Evolutionary conservation across 2,113 vertebrate species (phyloP).

Genomic region (Lagopus leucura): DNA sequence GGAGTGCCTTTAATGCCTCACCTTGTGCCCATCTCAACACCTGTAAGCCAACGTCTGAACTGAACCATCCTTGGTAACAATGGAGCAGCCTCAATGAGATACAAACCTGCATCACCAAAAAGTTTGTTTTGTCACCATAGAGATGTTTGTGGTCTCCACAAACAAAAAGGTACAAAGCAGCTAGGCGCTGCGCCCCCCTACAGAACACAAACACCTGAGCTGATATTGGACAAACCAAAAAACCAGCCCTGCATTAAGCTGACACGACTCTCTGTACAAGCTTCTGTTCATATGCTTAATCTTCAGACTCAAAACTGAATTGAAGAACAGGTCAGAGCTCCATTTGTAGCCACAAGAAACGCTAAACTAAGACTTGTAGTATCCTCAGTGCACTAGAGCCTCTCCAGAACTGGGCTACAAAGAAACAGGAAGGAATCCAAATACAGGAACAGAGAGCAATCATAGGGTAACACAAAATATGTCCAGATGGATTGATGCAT

Average conservation of each 20-base stretch:
- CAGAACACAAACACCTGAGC: accelerated
- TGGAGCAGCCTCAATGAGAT: neutral
- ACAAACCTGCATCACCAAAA: accelerated
- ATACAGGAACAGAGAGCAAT: neutral
- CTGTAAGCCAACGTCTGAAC: neutral
- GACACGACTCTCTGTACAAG: neutral
- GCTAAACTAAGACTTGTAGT: neutral
- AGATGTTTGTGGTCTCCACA: accelerated
- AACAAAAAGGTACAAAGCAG: neutral
- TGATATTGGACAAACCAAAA: neutral
- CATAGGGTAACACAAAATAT: neutral
- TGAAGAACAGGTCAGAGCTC: neutral
- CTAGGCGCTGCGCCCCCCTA: too few species aligned
- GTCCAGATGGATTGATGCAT: neutral
- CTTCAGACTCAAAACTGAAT: neutral
- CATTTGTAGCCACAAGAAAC: neutral
- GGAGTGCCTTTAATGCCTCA: neutral
- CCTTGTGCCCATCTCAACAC: neutral
- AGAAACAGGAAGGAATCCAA: neutral
- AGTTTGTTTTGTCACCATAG: accelerated
- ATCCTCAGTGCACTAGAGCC: neutral
- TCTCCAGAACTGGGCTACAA: neutral
- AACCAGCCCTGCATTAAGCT: accelerated
- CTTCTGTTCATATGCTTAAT: neutral
- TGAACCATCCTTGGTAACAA: neutral